phyloP scores from a whole-genome alignment of 2,113 vertebrate species.

The Siniperca chuatsi region DNA sequence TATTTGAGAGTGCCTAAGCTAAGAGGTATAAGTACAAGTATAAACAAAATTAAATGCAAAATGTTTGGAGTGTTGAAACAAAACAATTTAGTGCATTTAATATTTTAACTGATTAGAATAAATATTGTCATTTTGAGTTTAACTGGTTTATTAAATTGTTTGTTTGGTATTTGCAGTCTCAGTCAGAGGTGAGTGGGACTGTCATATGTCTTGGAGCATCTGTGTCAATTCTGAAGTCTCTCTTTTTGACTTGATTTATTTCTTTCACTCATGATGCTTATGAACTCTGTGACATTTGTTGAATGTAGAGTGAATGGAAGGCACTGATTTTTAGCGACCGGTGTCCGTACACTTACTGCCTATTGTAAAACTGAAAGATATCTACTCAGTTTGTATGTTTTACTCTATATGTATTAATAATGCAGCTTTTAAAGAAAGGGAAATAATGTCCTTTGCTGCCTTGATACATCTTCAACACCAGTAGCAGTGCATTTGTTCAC shows the following conservation, averaged over 20 bases:
- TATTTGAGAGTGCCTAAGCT: constrained; percentile 70
- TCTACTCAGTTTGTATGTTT: constrained; percentile 12
- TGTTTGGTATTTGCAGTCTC: constrained; percentile 33
- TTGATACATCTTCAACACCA: constrained; percentile 27
- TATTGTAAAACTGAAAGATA: constrained; percentile 5
- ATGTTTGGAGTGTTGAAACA: constrained; percentile 55
- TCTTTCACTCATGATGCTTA: background rate
- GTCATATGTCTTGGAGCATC: background rate
- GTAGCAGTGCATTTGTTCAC: constrained; percentile 37
- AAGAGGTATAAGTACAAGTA: constrained; percentile 60
- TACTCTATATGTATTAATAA: background rate
- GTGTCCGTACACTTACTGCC: background rate
- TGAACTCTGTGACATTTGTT: constrained; percentile 6
- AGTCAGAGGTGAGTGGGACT: background rate
- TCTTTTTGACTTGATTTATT: background rate
- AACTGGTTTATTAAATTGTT: constrained; percentile 35
- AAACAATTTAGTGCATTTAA: constrained; percentile 60
- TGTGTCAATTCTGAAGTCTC: background rate
- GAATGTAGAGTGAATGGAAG: background rate
- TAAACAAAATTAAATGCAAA: constrained; percentile 63
- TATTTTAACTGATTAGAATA: constrained; percentile 46
- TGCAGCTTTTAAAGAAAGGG: constrained; percentile 3
- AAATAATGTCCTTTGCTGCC: background rate
- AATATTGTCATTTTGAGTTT: constrained; percentile 27
- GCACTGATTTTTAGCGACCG: background rate